phyloP scores from a whole-genome alignment of 2,888 invertebrate genomes.

The Vanessa cardui region DNA sequence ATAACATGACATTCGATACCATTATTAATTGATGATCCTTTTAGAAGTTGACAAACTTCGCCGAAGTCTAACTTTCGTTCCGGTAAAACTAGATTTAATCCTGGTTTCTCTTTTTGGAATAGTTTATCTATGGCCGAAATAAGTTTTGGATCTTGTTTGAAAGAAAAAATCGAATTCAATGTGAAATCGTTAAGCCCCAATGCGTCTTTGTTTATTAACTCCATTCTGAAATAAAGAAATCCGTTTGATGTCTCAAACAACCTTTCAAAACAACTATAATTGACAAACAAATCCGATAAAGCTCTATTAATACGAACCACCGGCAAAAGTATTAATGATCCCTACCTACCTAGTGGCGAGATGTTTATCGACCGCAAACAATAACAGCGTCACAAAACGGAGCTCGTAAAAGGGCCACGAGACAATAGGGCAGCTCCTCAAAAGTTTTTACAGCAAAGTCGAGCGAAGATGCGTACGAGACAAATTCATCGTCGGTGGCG shows the following conservation, averaged over 20 bases:
- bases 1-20: slow-evolving; percentile 38
- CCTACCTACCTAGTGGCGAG: slow-evolving; percentile 79
- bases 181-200: slow-evolving; percentile 56
- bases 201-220: slow-evolving; percentile 67
- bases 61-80: slow-evolving; percentile 66
- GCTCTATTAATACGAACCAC: slow-evolving; percentile 69
- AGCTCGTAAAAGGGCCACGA: slow-evolving; percentile 79
- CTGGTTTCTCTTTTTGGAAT: slow-evolving; percentile 46
- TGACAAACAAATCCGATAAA: slow-evolving; percentile 69
- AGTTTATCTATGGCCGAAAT: slow-evolving; percentile 69
- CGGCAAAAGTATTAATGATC: slow-evolving; percentile 79
- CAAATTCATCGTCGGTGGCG: slow-evolving; percentile 81
- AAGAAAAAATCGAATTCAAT: slow-evolving; percentile 50
- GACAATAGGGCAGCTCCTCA: slow-evolving; percentile 77
- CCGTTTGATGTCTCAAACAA: slow-evolving; percentile 46
- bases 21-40: slow-evolving; percentile 43
- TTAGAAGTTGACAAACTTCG: slow-evolving; percentile 65
- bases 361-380: slow-evolving; percentile 83
- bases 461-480: slow-evolving; percentile 75
- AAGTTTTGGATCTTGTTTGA: slow-evolving; percentile 68
- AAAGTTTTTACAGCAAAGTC: slow-evolving; percentile 77
- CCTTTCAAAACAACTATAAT: slow-evolving; percentile 65
- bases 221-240: slow-evolving; percentile 62
- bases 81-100: slow-evolving; percentile 52
- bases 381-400: slow-evolving; percentile 80